These are phyloP conservation scores for Oryzias curvinotus DNA, from an alignment of 2,113 vertebrate genomes.

Conservation along the genomic window DNA sequence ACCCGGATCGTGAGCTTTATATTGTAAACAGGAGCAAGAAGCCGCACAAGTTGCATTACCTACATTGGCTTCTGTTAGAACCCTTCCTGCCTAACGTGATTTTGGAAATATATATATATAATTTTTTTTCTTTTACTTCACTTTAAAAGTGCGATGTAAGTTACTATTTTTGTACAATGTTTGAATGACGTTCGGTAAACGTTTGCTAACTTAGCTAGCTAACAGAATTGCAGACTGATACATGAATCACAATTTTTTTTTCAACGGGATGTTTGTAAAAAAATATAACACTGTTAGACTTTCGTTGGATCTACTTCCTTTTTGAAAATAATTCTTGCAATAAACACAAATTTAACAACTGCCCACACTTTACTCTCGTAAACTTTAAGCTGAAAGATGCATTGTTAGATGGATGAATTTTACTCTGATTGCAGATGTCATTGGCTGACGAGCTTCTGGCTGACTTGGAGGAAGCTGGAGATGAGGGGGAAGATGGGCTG, in stretches of 20 bases:
- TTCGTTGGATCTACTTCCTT: background rate
- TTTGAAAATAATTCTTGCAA: too few species aligned
- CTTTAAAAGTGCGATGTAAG: slow-evolving; percentile 47
- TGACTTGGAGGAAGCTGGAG: slow-evolving; percentile 88
- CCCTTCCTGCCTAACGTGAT: background rate
- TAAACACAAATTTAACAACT: too few species aligned
- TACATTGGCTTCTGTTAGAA: background rate
- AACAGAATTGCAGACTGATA: background rate
- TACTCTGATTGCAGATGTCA: slow-evolving; percentile 78
- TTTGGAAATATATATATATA: background rate
- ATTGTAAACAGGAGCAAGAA: background rate
- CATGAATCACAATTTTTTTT: background rate
- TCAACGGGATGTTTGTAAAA: background rate
- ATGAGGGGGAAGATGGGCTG: slow-evolving; percentile 85
- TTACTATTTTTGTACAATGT: background rate
- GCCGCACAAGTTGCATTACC: background rate
- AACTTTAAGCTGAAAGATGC: background rate
- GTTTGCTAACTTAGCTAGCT: slow-evolving; percentile 35
- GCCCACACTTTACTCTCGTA: too few species aligned
- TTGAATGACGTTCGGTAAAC: slow-evolving; percentile 6
- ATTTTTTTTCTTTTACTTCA: background rate
- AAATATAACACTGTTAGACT: background rate
- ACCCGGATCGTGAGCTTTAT: background rate
- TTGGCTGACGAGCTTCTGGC: slow-evolving; percentile 90
- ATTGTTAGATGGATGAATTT: background rate